These are phyloP conservation scores for Hyphantria cunea DNA, from an alignment of 1,140 invertebrate species.

Conservation along the genomic window DNA sequence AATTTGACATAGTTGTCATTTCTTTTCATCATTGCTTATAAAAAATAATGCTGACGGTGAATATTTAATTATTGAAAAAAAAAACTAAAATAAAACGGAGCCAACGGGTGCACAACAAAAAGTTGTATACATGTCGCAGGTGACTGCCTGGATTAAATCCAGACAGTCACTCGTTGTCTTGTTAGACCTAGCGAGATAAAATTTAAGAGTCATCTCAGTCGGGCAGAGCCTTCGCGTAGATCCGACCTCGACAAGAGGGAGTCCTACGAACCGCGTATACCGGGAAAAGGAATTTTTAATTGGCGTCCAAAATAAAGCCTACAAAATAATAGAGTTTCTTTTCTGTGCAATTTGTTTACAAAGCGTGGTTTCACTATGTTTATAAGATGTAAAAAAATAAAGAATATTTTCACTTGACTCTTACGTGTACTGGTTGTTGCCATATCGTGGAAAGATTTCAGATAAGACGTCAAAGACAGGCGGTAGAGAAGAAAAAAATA, in stretches of 20 bases:
- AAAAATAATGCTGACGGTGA: not conserved
- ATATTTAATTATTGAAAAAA: not conserved
- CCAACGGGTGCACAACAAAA: not conserved
- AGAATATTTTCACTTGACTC: conserved; percentile 19
- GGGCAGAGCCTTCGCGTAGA: conserved; percentile 49
- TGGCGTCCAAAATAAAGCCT: conserved; percentile 67
- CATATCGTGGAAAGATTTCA: conserved; percentile 27
- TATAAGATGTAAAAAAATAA: conserved; percentile 26
- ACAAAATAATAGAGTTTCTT: conserved; percentile 38
- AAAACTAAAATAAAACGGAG: too few species aligned
- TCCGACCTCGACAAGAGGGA: conserved; percentile 55
- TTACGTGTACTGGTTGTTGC: conserved; percentile 11
- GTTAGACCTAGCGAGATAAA: conserved; percentile 60
- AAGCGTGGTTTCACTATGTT: conserved; percentile 34
- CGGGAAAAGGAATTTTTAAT: conserved; percentile 73
- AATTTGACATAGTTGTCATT: too few species aligned
- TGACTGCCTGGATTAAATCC: too few species aligned
- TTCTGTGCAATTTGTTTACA: conserved; percentile 38
- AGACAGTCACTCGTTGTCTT: conserved; percentile 52
- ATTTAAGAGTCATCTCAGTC: conserved; percentile 60
- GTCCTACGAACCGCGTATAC: conserved; percentile 46
- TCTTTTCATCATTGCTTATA: too few species aligned
- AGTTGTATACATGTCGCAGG: conserved; percentile 13
- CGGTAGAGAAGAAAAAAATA: conserved; percentile 34
- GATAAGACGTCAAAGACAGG: conserved; percentile 27